Evolutionary conservation across 2,797 vertebrate species (phyloP).

Genomic region (Sternotherus odoratus): DNA sequence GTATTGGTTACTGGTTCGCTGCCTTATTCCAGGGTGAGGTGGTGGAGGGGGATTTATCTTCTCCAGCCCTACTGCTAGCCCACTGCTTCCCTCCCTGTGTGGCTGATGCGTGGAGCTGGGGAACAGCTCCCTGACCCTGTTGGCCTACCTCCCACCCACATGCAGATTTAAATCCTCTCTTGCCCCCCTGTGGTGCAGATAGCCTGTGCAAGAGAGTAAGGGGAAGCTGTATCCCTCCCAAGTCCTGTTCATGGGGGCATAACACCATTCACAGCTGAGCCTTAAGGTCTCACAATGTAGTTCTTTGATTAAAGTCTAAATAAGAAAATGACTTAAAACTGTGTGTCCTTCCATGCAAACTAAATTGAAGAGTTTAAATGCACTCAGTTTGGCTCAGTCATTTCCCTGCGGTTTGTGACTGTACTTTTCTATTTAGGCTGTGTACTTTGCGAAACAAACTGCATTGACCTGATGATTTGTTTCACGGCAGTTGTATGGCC

Average conservation of each 20-base stretch:
- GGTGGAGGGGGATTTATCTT: neutral
- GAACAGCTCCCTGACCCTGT: too few species aligned
- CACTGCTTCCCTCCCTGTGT: neutral
- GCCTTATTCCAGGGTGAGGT: too few species aligned
- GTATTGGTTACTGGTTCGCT: too few species aligned
- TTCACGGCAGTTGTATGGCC: neutral
- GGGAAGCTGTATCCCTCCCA: neutral
- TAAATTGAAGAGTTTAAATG: conserved; percentile 31
- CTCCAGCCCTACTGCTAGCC: neutral
- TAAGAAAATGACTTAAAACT: conserved; percentile 29
- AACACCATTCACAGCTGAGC: neutral
- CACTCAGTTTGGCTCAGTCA: conserved; percentile 32
- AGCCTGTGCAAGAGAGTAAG: neutral
- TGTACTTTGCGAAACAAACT: conserved; percentile 35
- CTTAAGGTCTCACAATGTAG: neutral
- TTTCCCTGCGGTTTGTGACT: conserved; percentile 56
- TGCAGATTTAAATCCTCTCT: neutral
- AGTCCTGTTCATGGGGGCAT: neutral
- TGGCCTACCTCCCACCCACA: neutral
- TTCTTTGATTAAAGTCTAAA: conserved; percentile 21
- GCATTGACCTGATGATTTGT: conserved; percentile 41
- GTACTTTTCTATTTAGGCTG: conserved; percentile 49
- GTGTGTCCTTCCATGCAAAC: neutral
- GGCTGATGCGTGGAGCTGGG: too few species aligned
- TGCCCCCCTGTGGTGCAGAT: neutral